Base-by-base conservation (phyloP, 1,140 invertebrate species). In the Bombus balteatus region DNA sequence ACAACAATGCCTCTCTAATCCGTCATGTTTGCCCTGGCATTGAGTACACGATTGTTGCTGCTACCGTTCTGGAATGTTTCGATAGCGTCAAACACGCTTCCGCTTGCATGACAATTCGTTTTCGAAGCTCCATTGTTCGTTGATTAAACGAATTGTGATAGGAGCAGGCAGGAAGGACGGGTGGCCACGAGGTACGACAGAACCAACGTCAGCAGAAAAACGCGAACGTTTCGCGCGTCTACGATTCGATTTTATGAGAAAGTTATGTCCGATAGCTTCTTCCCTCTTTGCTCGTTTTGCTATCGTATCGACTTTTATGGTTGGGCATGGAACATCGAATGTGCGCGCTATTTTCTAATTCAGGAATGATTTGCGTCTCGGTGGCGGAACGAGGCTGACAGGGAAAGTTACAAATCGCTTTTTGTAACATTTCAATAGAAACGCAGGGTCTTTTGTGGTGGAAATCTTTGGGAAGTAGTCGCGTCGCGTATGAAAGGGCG, bases 1-100 rank as follows among this genome's bases (percentile, higher is more conserved):
- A 88, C 75, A 87, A 83, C 85, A 80, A 86, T 87, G 68, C 86
- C 71, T 41, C 83, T 71, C 77, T 79, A 81, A 74, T 85, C 83
- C 72, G n/a, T 84, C 77, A 78, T 87, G 83, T 87, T 87, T 87
- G 77, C 77, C 76, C 57, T 81, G 62, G 37, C 83, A 39, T 34
- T 37, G 76, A 81, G 81, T 59, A 76, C 68, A 76, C 83, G 83
- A 85, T 78, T 81, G 70, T 87, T 70, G 71, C 72, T 57, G 72
- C 70, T 65, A 73, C 81, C 74, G 37, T 83, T 84, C 59, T 68
- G 74, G 78, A 83, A 83, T 78, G 74, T 83, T 77, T 83, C 74
- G 81, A 83, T 83, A 83, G 47, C 74, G 62, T 83, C 81, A 70
- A 83, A 83, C 65, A 57, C 37, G 68, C 39, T 57, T 72, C 34